A percentile compares a stretch with the other conserved stretches of the same genome.
phyloP scores from a whole-genome alignment of 53 echinoderm and acorn worm genomes.

The Mesocentrotus franciscanus region DNA sequence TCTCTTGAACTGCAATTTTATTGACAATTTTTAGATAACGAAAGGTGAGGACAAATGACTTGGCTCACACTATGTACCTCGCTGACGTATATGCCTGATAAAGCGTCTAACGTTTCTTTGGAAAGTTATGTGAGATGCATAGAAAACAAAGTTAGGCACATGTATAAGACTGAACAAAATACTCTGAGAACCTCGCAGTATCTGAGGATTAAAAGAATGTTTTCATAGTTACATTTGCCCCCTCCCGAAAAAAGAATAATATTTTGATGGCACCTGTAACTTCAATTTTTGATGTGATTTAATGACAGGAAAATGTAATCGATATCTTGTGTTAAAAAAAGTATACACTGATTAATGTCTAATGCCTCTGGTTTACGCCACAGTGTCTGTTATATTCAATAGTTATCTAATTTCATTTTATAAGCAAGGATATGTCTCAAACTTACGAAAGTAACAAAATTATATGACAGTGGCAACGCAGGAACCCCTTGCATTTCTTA shows the following conservation, averaged over 20 bases:
- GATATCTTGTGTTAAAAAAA: not conserved
- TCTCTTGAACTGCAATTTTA: constrained; percentile 32
- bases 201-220: not conserved
- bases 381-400: no score
- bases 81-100: not conserved
- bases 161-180: not conserved
- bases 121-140: not conserved
- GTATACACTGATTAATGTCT: no score
- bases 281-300: not conserved
- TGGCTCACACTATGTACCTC: not conserved
- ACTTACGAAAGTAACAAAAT: no score
- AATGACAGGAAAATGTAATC: not conserved
- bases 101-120: not conserved
- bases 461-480: no score
- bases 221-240: not conserved
- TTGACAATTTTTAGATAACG: constrained; percentile 29
- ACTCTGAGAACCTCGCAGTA: not conserved
- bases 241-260: no score
- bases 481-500: no score
- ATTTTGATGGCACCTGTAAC: not conserved
- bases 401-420: no score
- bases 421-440: no score
- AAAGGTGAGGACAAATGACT: constrained; percentile 5
- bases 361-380: no score
- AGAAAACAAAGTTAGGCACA: not conserved